Conservation (phyloP, 2,113 vertebrate genomes). For the Aspiorhynchus laticeps region DNA sequence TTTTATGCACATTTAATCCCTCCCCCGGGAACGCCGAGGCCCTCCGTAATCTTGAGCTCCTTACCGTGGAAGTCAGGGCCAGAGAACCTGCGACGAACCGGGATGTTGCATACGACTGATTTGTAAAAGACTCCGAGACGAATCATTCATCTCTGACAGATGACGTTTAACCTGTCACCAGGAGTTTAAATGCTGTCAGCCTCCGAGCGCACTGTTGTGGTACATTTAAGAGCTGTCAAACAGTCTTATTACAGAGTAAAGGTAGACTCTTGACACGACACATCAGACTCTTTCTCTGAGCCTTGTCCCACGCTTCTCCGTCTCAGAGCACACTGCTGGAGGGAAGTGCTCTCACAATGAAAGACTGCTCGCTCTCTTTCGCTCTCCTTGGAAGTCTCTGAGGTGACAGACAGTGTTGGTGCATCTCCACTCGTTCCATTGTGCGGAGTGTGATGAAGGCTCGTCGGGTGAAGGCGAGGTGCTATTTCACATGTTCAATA, state of each 20-base stretch:
- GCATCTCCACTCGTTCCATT: slow-evolving; percentile 68
- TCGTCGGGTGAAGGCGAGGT: slow-evolving; percentile 74
- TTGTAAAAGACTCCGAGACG: slow-evolving; percentile 16
- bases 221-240: slow-evolving; percentile 49
- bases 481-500: slow-evolving; percentile 81
- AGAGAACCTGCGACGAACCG: neutral
- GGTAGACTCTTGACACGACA: slow-evolving; percentile 50
- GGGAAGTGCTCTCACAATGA: slow-evolving; percentile 33
- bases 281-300: slow-evolving; percentile 41
- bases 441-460: slow-evolving; percentile 72
- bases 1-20: slow-evolving; percentile 22
- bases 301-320: slow-evolving; percentile 45
- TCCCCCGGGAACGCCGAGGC: neutral
- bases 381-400: slow-evolving; percentile 40
- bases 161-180: slow-evolving; percentile 46
- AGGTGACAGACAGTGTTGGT: slow-evolving; percentile 63
- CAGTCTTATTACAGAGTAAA: slow-evolving; percentile 55
- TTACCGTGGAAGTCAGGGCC: neutral
- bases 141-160: slow-evolving; percentile 23
- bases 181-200: slow-evolving; percentile 42
- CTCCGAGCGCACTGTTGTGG: slow-evolving; percentile 47
- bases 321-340: slow-evolving; percentile 38
- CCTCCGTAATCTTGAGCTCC: slow-evolving; percentile 9
- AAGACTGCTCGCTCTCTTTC: slow-evolving; percentile 51
- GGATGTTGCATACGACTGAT: neutral